Evolutionary conservation across 2,797 vertebrate genomes (phyloP), one percentile per base, ranked within the genome.

Genomic region (Enteromius argenteus): DNA sequence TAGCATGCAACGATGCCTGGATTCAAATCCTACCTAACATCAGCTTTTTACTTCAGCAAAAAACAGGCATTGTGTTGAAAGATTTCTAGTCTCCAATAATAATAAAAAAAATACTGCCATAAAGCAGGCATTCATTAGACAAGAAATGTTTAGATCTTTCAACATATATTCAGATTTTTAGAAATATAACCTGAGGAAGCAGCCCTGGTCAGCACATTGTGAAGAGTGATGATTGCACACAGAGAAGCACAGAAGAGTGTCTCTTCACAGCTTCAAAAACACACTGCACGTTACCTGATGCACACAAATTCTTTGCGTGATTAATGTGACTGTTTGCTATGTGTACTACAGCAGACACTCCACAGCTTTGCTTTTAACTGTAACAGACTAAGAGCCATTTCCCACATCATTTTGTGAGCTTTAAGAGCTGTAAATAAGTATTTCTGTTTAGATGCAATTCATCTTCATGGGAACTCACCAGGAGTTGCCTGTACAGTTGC

Each of bases 401-500:
- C 21, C 15, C 23, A 21, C 67, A 44, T 68, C 1, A 51, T 42
- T 10, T 19, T 69, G 49, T 27, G 37, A 71, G 17, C 37, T 58
- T 27, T 42, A 51, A 19, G 51, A 81, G 67, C 67, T 58, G 66
- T 71, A 21, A 17, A 32, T 56, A 15, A 71, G 5, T 58, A 21
- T 21, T 27, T 42, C 13, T 14, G 30, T 42, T 68, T 4, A 44
- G 17, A 30, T 44, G 37, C 23, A 27, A 14, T 14, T 35, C 1
- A 51, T 19, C 53, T 53, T 17, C 4, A 30, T 3, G 1, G 17
- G 13, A 60, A 90, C 94, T 93, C 90, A 96, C 96, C 96, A 1
- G 95, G 93, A 60, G 92, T 92, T 5, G 89, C 92, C 84, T 94
- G 93, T 0, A 90, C 91, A 46, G 86, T 89, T 2, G 87, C 87